These are phyloP conservation scores for Distichodus sexfasciatus DNA, from an alignment of 2,797 vertebrate genomes.

Conservation along the genomic window DNA sequence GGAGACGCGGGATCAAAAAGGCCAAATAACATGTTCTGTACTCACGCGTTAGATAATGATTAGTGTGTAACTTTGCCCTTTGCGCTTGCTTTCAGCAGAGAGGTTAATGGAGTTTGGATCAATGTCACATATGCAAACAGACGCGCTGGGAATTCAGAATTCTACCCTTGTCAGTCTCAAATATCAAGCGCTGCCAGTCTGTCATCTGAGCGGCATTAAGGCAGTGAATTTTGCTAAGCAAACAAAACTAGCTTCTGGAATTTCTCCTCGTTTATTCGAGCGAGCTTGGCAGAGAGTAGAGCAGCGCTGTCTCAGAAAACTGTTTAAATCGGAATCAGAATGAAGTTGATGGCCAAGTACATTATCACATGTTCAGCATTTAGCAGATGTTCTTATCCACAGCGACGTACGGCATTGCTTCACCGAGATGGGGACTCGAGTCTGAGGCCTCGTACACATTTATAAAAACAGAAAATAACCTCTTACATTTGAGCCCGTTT, in stretches of 20 bases:
- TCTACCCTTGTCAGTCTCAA: neutral
- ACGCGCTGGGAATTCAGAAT: neutral
- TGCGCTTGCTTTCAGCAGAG: neutral
- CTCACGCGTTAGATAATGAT: neutral
- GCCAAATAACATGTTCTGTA: neutral
- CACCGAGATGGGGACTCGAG: too few relatives aligned
- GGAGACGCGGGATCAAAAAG: neutral
- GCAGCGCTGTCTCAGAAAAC: neutral
- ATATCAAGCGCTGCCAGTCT: neutral
- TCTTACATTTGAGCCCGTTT: too few relatives aligned
- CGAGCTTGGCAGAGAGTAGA: neutral
- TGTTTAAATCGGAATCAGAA: neutral
- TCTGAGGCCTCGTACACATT: too few relatives aligned
- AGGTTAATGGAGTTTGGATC: neutral
- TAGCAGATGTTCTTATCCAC: too few relatives aligned
- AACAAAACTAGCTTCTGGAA: too few relatives aligned
- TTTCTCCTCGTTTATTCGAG: neutral
- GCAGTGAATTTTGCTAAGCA: neutral
- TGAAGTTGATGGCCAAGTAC: too few relatives aligned
- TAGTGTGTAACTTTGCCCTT: conserved; percentile 18
- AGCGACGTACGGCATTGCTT: too few relatives aligned
- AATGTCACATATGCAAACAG: neutral
- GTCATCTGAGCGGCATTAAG: neutral
- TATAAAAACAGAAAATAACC: too few relatives aligned
- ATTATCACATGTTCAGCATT: too few relatives aligned